Evolutionary conservation across 2,113 vertebrate genomes (phyloP), one percentile per base, ranked within the genome.

Genomic region (Tichodroma muraria): DNA sequence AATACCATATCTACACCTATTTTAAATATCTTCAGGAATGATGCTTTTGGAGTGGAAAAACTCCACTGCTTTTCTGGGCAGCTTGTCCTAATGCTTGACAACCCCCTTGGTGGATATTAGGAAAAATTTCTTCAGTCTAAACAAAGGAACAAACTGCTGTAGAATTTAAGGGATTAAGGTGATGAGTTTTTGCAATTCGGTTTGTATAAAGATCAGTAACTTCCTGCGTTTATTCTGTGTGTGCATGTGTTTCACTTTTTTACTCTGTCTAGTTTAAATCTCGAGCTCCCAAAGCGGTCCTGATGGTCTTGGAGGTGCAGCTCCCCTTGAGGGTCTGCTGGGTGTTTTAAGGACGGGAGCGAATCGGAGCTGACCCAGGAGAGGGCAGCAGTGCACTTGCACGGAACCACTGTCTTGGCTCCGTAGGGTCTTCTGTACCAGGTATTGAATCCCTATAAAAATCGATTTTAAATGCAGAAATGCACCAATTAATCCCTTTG

Each of bases 351-450:
- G 21, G 18, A 7, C 0, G 2, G 52, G 49, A 69, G 42, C 5
- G 17, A 80, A 53, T 52, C 33, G 40, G 49, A 20, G 28, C 64
- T 2, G 13, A 37, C 37, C 94, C 96, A 90, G 79, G 54, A 94
- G 96, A 93, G 97, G 93, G 96, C 96, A 95, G 88, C 38, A 90
- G 60, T 52, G 92, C 66, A 68, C 93, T 94, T 76, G 85, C 71
- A 71, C 80, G 92, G 45, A 90, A 17, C 12, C 12, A 1, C 44
- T 6, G 0, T 44, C 38, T 31, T 20, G 50, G 20, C 60, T 69
- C 35, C 11, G 5, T 5, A 7, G 40, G 16, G 13, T 49, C 11
- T 54, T 40, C 64, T 69, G 35, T 64, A 88, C 60, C 22, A 13
- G 5, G n/a, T 86, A 90, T 76, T n/a, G 64, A 78, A 90, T 88